A percentile compares a stretch with the other conserved stretches of the same genome.
These are phyloP conservation scores for Campylorhamphus procurvoides DNA, from an alignment of 2,113 vertebrate species.

Conservation along the genomic window DNA sequence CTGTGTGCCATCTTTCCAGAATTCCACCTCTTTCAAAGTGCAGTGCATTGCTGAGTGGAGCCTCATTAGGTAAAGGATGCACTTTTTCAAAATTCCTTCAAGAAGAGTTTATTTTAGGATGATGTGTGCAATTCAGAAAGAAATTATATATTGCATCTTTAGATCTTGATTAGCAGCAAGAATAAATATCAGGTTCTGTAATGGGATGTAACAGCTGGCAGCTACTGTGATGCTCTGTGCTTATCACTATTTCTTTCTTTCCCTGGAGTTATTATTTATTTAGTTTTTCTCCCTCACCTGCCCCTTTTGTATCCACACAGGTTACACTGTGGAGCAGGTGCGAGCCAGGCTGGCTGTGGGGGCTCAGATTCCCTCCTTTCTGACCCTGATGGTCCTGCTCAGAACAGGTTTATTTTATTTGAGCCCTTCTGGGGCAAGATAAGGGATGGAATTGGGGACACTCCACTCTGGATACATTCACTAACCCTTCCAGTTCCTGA, in stretches of 20 bases:
- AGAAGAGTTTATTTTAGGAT: slow-evolving; percentile 7
- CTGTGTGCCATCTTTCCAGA: background rate
- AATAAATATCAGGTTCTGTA: slow-evolving; percentile 63
- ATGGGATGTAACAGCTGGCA: slow-evolving; percentile 40
- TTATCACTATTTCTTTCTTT: slow-evolving; percentile 63
- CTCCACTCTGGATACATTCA: background rate
- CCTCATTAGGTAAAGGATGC: slow-evolving; percentile 11
- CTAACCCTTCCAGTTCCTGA: background rate
- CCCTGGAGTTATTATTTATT: slow-evolving; percentile 70
- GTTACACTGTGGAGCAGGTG: background rate
- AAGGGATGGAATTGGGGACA: background rate
- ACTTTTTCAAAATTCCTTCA: slow-evolving; percentile 55
- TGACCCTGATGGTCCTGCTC: background rate
- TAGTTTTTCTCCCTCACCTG: slow-evolving; percentile 58
- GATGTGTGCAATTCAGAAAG: slow-evolving; percentile 35
- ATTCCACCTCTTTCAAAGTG: background rate
- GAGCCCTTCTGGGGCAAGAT: background rate
- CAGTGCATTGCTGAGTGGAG: slow-evolving; percentile 18
- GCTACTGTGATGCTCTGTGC: slow-evolving; percentile 37
- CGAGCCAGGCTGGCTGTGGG: background rate
- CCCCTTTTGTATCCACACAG: background rate
- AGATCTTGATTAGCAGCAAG: slow-evolving; percentile 66
- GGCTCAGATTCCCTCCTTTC: background rate
- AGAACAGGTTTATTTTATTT: background rate
- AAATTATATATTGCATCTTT: slow-evolving; percentile 27